Percentiles rank a stretch among this genome's conserved stretches.
Evolutionary conservation across 1,140 invertebrate genomes (phyloP).

Genomic region (Drosophila lacteicornis): DNA sequence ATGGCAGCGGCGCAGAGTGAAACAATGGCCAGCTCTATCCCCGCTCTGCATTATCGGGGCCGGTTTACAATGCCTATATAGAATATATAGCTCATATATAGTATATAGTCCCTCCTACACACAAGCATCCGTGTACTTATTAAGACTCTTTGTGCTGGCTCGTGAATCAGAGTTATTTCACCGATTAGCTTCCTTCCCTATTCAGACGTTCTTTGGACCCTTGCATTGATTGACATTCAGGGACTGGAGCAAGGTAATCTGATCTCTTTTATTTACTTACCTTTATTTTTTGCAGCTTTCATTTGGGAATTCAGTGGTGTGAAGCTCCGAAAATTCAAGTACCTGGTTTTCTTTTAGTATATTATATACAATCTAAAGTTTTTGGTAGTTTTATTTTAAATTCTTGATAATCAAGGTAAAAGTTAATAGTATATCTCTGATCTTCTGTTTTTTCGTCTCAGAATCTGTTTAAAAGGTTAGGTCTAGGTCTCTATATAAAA

Average conservation of each 20-base stretch:
- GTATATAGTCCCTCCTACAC: conserved; percentile 9
- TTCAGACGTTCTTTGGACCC: conserved; percentile 21
- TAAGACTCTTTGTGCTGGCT: conserved; percentile 46
- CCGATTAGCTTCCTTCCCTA: conserved; percentile 28
- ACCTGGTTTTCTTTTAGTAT: neutral
- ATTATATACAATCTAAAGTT: neutral
- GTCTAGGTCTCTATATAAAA: too few species aligned
- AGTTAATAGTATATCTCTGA: neutral
- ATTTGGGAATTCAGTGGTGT: neutral
- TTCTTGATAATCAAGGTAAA: too few species aligned
- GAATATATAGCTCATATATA: neutral
- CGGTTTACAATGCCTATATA: conserved; percentile 46
- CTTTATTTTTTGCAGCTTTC: neutral
- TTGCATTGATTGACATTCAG: conserved; percentile 19
- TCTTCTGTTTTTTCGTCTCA: neutral
- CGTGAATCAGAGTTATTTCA: conserved; percentile 51
- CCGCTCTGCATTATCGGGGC: conserved; percentile 51
- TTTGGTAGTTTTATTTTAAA: neutral
- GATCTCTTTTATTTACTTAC: conserved; percentile 5
- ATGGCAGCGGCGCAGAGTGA: conserved; percentile 24
- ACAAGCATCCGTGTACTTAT: conserved; percentile 4
- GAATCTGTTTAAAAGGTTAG: too few species aligned
- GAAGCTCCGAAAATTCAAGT: neutral
- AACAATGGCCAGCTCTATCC: conserved; percentile 58
- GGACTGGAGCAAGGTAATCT: conserved; percentile 4